Base-by-base conservation (phyloP, 2,113 vertebrate genomes). In the Rafetus swinhoei region DNA sequence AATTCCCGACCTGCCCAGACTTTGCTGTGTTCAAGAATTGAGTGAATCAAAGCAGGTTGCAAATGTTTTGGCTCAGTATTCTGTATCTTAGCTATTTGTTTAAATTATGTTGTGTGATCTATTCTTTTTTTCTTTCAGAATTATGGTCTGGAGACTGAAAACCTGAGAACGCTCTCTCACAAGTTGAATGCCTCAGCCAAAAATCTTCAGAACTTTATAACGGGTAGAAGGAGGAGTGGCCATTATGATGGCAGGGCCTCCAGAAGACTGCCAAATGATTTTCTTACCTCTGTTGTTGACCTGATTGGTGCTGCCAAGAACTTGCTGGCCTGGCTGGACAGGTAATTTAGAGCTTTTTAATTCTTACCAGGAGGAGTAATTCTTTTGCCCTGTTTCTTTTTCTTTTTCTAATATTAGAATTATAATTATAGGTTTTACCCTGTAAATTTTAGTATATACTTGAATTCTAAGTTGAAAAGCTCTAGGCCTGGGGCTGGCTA, bases 151-250 rank as follows among this genome's bases (percentile, higher is more conserved):
- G 99, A 99, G 98, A 99, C 99, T 0, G 99, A 99, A 97, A 99
- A 99, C 96, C 98, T 99, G 85, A 96, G 99, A 79, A 99, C 99
- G 32, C 97, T 99, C 81, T 99, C 98, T 79, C 99, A 99, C 97
- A 99, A 99, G 92, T 97, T 99, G 89, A 99, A 99, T 7, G 98
- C 99, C 65, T 99, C 99, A 0, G 99, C 99, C 81, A 99, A 99
- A 98, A 99, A 99, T 95, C 98, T 99, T 50, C 99, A 99, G 97
- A 99, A 99, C 97, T 99, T 99, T 86, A 99, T 99, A 94, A 98
- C 98, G 45, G 98, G 99, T 82, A 97, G 99, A 93, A 98, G 99
- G 97, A 98, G 99, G 97, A 98, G 98, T 0, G 99, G 98, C 80
- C 99, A 99, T 79, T 98, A 99, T 11, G 99, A 99, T 22, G 98